phyloP scores from a whole-genome alignment of 2,888 invertebrate species.

The Ectobius pallidus region DNA sequence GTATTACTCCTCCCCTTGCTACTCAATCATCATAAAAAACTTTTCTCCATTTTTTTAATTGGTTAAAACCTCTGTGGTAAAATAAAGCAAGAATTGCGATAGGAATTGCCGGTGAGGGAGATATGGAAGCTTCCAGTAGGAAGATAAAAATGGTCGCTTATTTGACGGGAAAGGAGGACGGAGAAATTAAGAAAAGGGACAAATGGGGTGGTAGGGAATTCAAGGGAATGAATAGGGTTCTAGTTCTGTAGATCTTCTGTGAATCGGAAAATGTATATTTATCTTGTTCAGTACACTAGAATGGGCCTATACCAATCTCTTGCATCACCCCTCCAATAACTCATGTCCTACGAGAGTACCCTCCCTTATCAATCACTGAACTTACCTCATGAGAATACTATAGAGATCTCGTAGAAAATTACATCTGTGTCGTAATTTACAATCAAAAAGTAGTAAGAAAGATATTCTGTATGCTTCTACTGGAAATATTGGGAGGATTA shows the following conservation, averaged over 20 bases:
- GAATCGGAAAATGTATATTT: slow-evolving; percentile 15
- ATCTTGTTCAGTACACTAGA: slow-evolving; percentile 19
- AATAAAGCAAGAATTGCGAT: slow-evolving; percentile 50
- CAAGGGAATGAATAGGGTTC: neutral
- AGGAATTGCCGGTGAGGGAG: slow-evolving; percentile 36
- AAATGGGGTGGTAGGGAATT: slow-evolving; percentile 8
- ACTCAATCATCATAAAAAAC: slow-evolving; percentile 25
- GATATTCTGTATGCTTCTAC: neutral
- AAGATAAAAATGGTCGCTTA: slow-evolving; percentile 29
- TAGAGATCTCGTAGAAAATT: neutral
- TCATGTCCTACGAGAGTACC: neutral
- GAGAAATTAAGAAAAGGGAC: slow-evolving; percentile 25
- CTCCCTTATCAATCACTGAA: slow-evolving; percentile 15
- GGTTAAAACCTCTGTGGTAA: slow-evolving; percentile 55
- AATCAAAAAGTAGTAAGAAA: neutral
- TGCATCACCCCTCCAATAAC: neutral
- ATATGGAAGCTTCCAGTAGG: slow-evolving; percentile 23
- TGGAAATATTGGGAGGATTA: too few relatives aligned
- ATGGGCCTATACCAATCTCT: neutral
- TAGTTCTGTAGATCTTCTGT: neutral
- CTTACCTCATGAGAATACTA: slow-evolving; percentile 6
- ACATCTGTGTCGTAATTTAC: slow-evolving; percentile 1
- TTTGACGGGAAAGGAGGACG: neutral
- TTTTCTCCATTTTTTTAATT: slow-evolving; percentile 51
- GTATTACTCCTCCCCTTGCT: neutral